Evolutionary conservation across 2,888 invertebrate genomes (phyloP).

Genomic region (Oasisia sp.): DNA sequence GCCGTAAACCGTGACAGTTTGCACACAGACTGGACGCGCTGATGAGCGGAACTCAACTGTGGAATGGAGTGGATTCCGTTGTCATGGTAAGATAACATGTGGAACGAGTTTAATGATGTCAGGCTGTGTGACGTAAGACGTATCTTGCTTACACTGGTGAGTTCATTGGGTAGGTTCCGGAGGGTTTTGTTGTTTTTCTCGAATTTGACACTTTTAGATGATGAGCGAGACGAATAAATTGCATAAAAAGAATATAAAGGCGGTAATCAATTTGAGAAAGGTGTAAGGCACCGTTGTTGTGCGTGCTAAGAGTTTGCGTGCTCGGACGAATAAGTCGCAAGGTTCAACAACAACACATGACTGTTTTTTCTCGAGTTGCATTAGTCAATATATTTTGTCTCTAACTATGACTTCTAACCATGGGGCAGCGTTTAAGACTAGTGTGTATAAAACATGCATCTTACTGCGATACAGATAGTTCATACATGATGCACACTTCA

Average conservation of each 20-base stretch:
- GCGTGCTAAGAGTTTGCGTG: not conserved
- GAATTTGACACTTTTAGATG: not conserved
- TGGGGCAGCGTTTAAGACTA: not conserved
- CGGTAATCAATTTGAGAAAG: not conserved
- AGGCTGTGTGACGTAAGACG: not conserved
- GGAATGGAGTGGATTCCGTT: not conserved
- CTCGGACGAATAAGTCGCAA: not conserved
- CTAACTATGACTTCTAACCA: not conserved
- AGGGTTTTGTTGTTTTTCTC: not conserved
- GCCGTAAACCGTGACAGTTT: not conserved
- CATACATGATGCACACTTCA: no score
- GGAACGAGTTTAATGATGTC: not conserved
- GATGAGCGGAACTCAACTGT: not conserved
- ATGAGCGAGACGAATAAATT: not conserved
- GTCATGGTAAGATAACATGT: not conserved
- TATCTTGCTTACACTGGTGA: not conserved
- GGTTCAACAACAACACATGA: not conserved
- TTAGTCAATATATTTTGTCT: not conserved
- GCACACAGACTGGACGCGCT: not conserved
- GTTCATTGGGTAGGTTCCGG: not conserved
- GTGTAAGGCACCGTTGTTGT: not conserved
- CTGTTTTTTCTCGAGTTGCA: not conserved
- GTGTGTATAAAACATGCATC: no score
- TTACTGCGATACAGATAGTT: no score
- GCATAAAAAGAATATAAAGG: not conserved